A percentile compares a stretch with the other conserved stretches of the same genome.
Conservation (phyloP, 2,113 vertebrate species). For the Megaceryle maxima region DNA sequence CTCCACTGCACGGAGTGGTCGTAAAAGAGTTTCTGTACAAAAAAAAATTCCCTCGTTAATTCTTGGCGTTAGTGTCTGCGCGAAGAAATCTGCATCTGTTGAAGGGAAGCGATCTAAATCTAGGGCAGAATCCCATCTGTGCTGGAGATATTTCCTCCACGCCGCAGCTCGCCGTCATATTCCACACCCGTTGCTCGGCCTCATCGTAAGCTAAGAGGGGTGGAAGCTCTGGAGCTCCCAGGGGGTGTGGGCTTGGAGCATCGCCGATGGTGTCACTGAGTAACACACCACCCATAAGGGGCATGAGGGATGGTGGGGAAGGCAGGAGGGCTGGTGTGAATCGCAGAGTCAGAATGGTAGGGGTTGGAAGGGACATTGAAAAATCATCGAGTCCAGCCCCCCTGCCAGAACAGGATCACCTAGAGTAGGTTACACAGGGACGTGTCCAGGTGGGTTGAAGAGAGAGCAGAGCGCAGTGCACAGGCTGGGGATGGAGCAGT, state of each 20-base stretch:
- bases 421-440: too few species aligned
- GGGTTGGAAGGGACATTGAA: too few species aligned
- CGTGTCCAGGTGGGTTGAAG: too few species aligned
- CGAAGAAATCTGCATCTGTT: neutral
- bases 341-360: too few species aligned
- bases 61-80: neutral
- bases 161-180: neutral
- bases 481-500: neutral
- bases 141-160: neutral
- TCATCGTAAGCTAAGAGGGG: rapidly evolving
- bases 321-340: neutral
- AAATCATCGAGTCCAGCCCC: too few species aligned
- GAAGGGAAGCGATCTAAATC: neutral
- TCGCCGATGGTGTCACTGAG: rapidly evolving
- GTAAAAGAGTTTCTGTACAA: neutral
- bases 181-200: neutral
- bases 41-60: neutral
- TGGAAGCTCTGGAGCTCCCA: neutral
- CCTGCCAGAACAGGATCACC: too few species aligned
- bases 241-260: too few species aligned
- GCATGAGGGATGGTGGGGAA: rapidly evolving
- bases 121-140: neutral
- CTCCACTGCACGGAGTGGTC: rapidly evolving
- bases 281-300: neutral
- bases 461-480: neutral